phyloP scores from a whole-genome alignment of 35 echinoderm and acorn worm species.

The Patiria miniata region DNA sequence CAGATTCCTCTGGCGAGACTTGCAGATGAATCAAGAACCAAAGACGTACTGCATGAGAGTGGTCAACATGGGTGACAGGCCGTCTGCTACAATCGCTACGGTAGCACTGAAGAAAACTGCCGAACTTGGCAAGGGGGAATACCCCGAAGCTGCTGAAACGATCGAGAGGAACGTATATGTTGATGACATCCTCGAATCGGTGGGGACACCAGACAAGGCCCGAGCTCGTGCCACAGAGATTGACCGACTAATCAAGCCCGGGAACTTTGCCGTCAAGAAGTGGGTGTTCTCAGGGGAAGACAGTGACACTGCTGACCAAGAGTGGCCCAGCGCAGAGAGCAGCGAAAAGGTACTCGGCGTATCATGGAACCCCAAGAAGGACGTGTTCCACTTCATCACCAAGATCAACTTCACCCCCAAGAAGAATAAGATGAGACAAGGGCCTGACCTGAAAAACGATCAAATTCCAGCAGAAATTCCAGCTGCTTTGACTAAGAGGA shows the following conservation, averaged over 20 bases:
- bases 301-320: background rate
- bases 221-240: background rate
- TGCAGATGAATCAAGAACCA: slow-evolving; percentile 7
- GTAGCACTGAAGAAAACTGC: slow-evolving; percentile 56
- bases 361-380: background rate
- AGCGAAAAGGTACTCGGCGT: slow-evolving; percentile 28
- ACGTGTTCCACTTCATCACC: slow-evolving; percentile 2
- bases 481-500: background rate
- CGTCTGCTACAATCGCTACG: slow-evolving; percentile 37
- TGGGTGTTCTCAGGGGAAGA: slow-evolving; percentile 16
- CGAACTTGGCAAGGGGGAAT: background rate
- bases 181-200: slow-evolving; percentile 21
- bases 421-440: slow-evolving; percentile 32
- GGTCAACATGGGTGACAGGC: slow-evolving; percentile 51
- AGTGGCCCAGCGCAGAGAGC: background rate
- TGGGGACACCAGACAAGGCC: background rate
- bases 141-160: slow-evolving; percentile 15
- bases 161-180: slow-evolving; percentile 36
- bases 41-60: slow-evolving; percentile 37
- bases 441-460: background rate
- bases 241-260: background rate
- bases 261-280: background rate
- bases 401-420: slow-evolving; percentile 31
- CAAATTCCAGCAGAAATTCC: background rate
- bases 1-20: slow-evolving; percentile 71